phyloP scores from a whole-genome alignment of 2,113 vertebrate genomes.

The Plecturocebus donacophilus region DNA sequence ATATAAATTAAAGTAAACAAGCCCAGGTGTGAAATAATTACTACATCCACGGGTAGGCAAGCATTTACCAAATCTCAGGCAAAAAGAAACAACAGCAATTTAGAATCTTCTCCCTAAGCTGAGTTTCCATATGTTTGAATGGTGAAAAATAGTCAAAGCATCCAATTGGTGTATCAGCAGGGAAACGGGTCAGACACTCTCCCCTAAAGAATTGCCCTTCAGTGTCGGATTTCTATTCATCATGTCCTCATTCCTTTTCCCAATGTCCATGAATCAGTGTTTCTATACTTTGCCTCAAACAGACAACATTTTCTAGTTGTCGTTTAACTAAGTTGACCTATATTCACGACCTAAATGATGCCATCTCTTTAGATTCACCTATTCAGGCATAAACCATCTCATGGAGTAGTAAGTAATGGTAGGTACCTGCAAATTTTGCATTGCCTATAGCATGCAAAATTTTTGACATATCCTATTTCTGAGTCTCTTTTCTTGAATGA shows the following conservation, averaged over 20 bases:
- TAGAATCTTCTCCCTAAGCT: background rate
- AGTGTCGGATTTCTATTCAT: fast-evolving
- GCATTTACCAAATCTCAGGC: background rate
- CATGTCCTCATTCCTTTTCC: background rate
- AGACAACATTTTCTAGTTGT: background rate
- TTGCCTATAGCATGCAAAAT: background rate
- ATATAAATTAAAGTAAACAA: background rate
- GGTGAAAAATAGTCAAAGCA: background rate
- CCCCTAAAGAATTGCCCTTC: background rate
- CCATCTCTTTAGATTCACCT: background rate
- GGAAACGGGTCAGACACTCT: background rate
- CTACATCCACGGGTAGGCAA: background rate
- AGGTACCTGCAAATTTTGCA: background rate
- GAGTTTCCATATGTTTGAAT: background rate
- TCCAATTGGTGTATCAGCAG: background rate
- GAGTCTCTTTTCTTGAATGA: background rate
- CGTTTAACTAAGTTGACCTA: background rate
- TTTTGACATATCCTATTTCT: background rate
- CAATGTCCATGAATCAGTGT: fast-evolving
- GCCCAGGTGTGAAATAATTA: background rate
- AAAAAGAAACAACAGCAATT: background rate
- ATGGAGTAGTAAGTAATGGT: background rate
- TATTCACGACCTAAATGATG: background rate
- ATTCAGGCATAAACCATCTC: background rate
- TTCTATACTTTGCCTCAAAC: background rate